phyloP scores from a whole-genome alignment of 1,140 invertebrate species.

The Panagrolaimus sp. region DNA sequence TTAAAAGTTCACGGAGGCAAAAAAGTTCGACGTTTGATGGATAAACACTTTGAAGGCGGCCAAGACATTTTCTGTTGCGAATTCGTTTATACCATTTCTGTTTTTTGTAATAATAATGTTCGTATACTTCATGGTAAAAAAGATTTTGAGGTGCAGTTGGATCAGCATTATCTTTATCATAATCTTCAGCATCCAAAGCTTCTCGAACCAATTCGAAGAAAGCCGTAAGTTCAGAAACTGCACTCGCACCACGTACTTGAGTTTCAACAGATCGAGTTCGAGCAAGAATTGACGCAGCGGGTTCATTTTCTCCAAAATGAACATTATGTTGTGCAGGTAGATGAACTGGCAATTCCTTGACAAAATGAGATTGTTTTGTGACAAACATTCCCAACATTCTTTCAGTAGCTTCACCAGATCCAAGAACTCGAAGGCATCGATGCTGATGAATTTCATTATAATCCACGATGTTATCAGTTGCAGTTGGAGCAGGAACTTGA shows the following conservation, averaged over 20 bases:
- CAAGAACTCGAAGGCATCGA: background rate
- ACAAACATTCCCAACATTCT: background rate
- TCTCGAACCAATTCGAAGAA: background rate
- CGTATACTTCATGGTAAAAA: background rate
- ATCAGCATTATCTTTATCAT: background rate
- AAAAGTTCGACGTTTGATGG: background rate
- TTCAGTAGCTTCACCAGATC: background rate
- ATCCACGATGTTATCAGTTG: background rate
- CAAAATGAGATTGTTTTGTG: background rate
- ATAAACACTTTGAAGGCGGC: background rate
- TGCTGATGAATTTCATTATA: background rate
- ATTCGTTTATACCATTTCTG: background rate
- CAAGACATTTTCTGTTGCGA: background rate
- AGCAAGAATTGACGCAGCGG: background rate
- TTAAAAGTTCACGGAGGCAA: background rate
- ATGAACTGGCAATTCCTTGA: background rate
- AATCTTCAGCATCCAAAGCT: background rate
- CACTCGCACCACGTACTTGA: background rate
- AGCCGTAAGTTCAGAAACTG: background rate
- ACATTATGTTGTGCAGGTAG: background rate
- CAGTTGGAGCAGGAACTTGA: background rate
- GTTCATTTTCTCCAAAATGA: background rate
- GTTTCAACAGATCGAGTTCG: background rate
- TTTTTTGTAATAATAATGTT: background rate
- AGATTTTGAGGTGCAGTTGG: background rate